Evolutionary conservation across 1,140 invertebrate species (phyloP).

Genomic region (Drosophila carrolli): DNA sequence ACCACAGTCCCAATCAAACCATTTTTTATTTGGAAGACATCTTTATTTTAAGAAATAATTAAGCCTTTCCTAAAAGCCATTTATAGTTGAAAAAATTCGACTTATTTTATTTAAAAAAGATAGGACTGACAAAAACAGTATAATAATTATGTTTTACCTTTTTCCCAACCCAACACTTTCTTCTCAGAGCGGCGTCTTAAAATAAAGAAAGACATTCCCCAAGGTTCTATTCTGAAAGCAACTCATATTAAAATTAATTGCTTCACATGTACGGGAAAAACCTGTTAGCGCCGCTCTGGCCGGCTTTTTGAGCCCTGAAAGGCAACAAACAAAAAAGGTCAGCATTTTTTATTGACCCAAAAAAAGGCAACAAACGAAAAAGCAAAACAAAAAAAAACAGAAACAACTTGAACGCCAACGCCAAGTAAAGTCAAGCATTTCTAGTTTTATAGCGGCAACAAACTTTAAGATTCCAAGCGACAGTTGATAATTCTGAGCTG

Average conservation of each 20-base stretch:
- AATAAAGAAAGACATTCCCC: neutral
- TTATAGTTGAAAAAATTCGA: no score
- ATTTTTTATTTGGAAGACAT: neutral
- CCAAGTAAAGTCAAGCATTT: conserved; percentile 26
- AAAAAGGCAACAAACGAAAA: conserved; percentile 36
- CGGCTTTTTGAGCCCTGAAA: conserved; percentile 39
- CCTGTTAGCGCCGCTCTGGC: conserved; percentile 54
- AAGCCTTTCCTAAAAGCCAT: neutral
- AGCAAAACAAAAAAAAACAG: conserved; percentile 9
- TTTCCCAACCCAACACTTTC: conserved; percentile 14
- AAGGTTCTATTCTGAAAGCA: conserved; percentile 32
- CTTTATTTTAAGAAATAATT: neutral
- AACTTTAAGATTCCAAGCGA: conserved; percentile 32
- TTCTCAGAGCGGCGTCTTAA: neutral
- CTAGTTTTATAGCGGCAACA: conserved; percentile 50
- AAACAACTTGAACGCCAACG: conserved; percentile 26
- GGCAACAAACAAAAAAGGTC: conserved; percentile 56
- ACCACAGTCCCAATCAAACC: neutral
- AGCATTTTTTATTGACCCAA: conserved; percentile 66
- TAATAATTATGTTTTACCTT: neutral
- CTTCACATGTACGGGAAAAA: conserved; percentile 52
- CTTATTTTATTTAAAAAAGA: neutral
- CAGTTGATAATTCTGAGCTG: conserved; percentile 54
- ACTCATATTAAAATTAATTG: conserved; percentile 55
- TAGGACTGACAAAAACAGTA: no score